These are phyloP conservation scores for Ptychobarbus kaznakovi DNA, from an alignment of 2,797 vertebrate species.

Conservation along the genomic window DNA sequence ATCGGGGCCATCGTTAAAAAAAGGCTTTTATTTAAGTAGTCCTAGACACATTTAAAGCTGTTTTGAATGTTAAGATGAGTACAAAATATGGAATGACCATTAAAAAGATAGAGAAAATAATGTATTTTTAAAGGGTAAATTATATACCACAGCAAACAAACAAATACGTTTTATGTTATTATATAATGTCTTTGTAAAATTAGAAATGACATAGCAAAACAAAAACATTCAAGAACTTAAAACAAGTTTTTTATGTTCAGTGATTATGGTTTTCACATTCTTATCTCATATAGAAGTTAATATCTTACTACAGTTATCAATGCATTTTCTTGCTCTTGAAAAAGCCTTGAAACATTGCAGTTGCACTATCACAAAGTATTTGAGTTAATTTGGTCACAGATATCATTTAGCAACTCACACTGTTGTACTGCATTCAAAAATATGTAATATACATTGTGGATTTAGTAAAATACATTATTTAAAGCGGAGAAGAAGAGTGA, in stretches of 20 bases:
- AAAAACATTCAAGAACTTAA: background rate
- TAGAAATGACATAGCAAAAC: background rate
- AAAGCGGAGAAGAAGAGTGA: background rate
- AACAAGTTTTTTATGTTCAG: background rate
- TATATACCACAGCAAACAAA: background rate
- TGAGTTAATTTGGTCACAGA: background rate
- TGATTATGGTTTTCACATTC: background rate
- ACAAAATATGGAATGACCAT: slow-evolving; percentile 57
- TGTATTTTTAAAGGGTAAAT: background rate
- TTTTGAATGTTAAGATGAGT: slow-evolving; percentile 31
- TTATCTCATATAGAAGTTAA: slow-evolving; percentile 8
- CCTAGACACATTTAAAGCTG: slow-evolving; percentile 61
- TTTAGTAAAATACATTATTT: background rate
- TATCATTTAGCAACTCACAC: background rate
- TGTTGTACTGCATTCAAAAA: background rate
- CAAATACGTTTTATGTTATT: background rate
- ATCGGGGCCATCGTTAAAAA: background rate
- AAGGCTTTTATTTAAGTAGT: background rate
- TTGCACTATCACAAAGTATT: background rate
- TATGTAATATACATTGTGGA: background rate
- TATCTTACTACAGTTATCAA: background rate
- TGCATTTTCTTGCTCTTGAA: background rate
- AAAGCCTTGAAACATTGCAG: background rate
- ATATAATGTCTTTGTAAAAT: background rate
- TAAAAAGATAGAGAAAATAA: background rate